These are phyloP conservation scores for Empis stercorea DNA, from an alignment of 2,888 invertebrate genomes.

Conservation along the genomic window DNA sequence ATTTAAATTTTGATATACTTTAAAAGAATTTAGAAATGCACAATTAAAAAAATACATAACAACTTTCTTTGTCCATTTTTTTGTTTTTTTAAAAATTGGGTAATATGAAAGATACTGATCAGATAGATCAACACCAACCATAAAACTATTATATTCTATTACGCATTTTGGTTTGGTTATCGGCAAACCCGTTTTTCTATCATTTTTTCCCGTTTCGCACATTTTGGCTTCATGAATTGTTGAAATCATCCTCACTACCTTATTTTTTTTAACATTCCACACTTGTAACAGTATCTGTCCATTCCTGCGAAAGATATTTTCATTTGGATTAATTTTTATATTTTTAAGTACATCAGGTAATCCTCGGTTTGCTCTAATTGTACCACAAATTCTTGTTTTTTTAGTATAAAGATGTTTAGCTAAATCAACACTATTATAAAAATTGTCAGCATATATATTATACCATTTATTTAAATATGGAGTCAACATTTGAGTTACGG, in stretches of 20 bases:
- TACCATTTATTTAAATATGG: constrained; percentile 2
- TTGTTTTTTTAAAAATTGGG: constrained; percentile 1
- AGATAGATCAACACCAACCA: background rate
- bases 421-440: constrained; percentile 4
- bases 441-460: constrained; percentile 5
- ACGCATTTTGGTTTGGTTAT: background rate
- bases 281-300: background rate
- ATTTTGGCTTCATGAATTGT: background rate
- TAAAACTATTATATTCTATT: background rate
- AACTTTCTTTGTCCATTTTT: constrained; percentile 1
- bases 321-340: background rate
- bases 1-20: background rate
- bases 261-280: background rate
- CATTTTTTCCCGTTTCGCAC: background rate
- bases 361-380: constrained; percentile 1
- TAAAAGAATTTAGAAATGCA: background rate
- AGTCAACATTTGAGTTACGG: background rate
- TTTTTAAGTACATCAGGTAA: background rate
- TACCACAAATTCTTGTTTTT: constrained; percentile 1
- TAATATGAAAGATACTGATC: background rate
- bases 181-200: background rate
- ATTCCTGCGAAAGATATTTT: background rate
- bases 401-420: background rate
- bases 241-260: background rate
- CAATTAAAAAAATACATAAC: constrained; percentile 1